Conservation (phyloP, 2,113 vertebrate species). For the Pangasianodon hypophthalmus region DNA sequence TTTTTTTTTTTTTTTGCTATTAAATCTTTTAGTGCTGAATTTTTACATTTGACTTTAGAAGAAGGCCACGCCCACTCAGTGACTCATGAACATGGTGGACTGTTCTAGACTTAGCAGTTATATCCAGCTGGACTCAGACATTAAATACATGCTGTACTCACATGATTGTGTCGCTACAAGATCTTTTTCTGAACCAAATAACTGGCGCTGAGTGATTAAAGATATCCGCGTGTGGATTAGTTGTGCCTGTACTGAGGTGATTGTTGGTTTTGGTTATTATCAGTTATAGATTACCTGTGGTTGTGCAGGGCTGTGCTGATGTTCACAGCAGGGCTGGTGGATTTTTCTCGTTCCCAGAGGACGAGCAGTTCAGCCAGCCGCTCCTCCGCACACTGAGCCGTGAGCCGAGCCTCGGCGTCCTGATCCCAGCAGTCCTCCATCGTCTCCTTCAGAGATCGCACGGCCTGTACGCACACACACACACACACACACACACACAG, state of each 20-base stretch:
- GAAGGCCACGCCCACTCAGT: not conserved
- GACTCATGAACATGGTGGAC: not conserved
- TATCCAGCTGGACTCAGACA: not conserved
- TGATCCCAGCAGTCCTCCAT: slow-evolving; percentile 99
- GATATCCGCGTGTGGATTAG: not conserved
- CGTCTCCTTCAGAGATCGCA: slow-evolving; percentile 93
- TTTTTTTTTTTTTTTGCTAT: not conserved
- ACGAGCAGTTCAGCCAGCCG: slow-evolving; percentile 91
- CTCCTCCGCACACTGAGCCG: slow-evolving; percentile 93
- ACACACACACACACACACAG: not conserved
- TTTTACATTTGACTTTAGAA: not conserved
- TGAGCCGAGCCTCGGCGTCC: slow-evolving; percentile 93
- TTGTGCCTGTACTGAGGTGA: not conserved
- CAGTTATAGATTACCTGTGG: slow-evolving; percentile 72
- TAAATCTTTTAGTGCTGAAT: not conserved
- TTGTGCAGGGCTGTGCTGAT: slow-evolving; percentile 83
- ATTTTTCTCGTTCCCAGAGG: slow-evolving; percentile 88
- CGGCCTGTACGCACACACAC: slow-evolving; percentile 68
- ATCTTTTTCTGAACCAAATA: not conserved
- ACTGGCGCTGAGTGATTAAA: not conserved
- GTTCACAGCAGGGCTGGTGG: slow-evolving; percentile 86
- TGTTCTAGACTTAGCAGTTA: not conserved
- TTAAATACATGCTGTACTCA: not conserved
- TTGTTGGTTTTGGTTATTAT: not conserved
- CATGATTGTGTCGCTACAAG: not conserved